Conservation (phyloP, 2,113 vertebrate species). For the Loxodonta africana region DNA sequence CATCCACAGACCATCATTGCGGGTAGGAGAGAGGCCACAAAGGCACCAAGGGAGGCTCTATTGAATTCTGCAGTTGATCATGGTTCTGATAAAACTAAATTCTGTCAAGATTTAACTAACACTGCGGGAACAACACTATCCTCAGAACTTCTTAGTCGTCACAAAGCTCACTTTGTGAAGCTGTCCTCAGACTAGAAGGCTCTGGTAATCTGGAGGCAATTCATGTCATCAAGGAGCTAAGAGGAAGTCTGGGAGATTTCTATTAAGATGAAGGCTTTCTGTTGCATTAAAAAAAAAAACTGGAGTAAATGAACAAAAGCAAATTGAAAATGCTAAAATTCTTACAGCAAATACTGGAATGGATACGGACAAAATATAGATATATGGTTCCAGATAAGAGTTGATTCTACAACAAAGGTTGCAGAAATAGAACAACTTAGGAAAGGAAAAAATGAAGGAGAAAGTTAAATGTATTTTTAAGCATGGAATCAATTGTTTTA, state of each 20-base stretch:
- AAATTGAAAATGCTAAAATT: constrained; percentile 98
- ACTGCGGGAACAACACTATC: constrained; percentile 96
- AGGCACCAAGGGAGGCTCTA: constrained; percentile 94
- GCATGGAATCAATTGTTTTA: constrained; percentile 99
- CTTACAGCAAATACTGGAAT: constrained; percentile 99
- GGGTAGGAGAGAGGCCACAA: constrained; percentile 98
- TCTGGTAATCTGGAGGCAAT: constrained; percentile 99
- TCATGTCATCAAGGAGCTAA: constrained; percentile 99
- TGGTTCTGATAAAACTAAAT: constrained; percentile 93
- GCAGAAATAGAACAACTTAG: constrained; percentile 97
- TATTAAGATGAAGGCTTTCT: constrained; percentile 97
- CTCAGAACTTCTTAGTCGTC: constrained; percentile 98
- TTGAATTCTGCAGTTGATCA: constrained; percentile 94
- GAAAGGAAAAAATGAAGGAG: constrained; percentile 99
- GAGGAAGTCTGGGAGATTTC: constrained; percentile 96
- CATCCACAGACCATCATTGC: constrained; percentile 98
- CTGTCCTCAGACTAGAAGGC: constrained; percentile 95
- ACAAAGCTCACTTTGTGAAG: constrained; percentile 97
- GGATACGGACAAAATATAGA: constrained; percentile 99
- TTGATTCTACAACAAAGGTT: constrained; percentile 98
- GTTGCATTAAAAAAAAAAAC: constrained; percentile 95
- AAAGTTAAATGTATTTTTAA: constrained; percentile 99
- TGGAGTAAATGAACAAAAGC: constrained; percentile 98
- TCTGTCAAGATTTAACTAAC: constrained; percentile 96
- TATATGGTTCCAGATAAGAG: constrained; percentile 98